Percentiles rank a stretch among this genome's conserved stretches.
Conservation (phyloP, 2,797 vertebrate genomes). For the Poecilia velifera region DNA sequence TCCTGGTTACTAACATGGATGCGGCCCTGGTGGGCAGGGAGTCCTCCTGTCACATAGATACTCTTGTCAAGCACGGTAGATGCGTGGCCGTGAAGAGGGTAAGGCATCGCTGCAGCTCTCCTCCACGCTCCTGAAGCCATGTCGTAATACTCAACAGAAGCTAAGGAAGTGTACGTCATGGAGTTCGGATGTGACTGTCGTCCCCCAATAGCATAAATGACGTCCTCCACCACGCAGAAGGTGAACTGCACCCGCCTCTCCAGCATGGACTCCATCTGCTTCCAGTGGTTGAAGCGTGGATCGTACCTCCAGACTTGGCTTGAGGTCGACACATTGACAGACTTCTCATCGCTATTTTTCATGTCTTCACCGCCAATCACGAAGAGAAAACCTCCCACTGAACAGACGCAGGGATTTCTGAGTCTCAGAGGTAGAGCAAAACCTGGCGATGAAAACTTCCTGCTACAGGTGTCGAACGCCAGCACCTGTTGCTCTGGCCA, state of each 20-base stretch:
- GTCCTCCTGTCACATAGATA: constrained; percentile 91
- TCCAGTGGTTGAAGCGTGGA: constrained; percentile 89
- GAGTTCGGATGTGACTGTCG: constrained; percentile 44
- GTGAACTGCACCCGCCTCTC: constrained; percentile 88
- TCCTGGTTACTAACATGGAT: constrained; percentile 59
- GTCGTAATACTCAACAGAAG: constrained; percentile 90
- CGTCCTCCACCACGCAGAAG: constrained; percentile 83
- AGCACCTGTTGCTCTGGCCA: constrained; percentile 78
- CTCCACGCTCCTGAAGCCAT: constrained; percentile 85
- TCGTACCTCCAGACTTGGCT: constrained; percentile 90
- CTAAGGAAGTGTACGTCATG: constrained; percentile 63
- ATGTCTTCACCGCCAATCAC: constrained; percentile 88
- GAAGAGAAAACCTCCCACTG: constrained; percentile 91
- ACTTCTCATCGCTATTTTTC: constrained; percentile 70
- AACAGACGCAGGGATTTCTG: constrained; percentile 86
- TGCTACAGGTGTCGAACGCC: constrained; percentile 84
- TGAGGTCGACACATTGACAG: constrained; percentile 60
- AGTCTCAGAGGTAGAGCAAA: constrained; percentile 77
- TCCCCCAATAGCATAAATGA: constrained; percentile 90
- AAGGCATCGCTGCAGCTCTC: constrained; percentile 78
- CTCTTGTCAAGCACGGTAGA: constrained; percentile 78
- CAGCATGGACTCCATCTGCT: constrained; percentile 81
- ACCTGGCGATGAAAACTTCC: constrained; percentile 78
- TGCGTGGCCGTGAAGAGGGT: constrained; percentile 87
- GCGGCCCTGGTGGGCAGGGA: constrained; percentile 69